Conservation (phyloP, 2,797 vertebrate genomes). For the Odontamblyopus rebecca region DNA sequence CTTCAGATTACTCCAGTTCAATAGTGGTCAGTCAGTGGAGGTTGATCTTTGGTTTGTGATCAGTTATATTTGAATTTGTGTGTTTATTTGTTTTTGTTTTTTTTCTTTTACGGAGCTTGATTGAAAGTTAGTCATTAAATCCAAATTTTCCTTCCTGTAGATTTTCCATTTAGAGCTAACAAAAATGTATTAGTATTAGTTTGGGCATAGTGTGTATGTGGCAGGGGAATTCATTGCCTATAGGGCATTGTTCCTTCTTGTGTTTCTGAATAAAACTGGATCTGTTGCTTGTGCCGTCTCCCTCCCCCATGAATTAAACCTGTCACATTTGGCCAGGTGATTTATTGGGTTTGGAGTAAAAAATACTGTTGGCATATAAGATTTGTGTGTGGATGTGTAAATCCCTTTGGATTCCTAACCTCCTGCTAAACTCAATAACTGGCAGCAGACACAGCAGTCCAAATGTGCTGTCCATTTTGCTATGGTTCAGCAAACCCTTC, state of each 20-base stretch:
- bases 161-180: neutral
- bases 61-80: neutral
- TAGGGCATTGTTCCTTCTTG: conserved; percentile 11
- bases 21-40: neutral
- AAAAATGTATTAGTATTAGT: neutral
- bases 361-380: conserved; percentile 43
- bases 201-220: no score
- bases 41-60: neutral
- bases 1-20: neutral
- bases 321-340: conserved; percentile 44
- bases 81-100: no score
- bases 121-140: neutral
- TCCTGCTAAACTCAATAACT: conserved; percentile 54
- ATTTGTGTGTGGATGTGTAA: conserved; percentile 59
- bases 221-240: no score
- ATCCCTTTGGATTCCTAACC: conserved; percentile 52
- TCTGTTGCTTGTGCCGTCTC: conserved; percentile 28
- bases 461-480: conserved; percentile 44
- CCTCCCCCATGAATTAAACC: conserved; percentile 19
- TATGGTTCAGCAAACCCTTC: conserved; percentile 33
- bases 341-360: conserved; percentile 53
- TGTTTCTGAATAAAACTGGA: conserved; percentile 21
- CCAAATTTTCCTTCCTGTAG: neutral
- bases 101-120: neutral
- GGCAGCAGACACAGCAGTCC: conserved; percentile 48